Base-by-base conservation (phyloP, 1,140 invertebrate species). In the Rhyzopertha dominica region DNA sequence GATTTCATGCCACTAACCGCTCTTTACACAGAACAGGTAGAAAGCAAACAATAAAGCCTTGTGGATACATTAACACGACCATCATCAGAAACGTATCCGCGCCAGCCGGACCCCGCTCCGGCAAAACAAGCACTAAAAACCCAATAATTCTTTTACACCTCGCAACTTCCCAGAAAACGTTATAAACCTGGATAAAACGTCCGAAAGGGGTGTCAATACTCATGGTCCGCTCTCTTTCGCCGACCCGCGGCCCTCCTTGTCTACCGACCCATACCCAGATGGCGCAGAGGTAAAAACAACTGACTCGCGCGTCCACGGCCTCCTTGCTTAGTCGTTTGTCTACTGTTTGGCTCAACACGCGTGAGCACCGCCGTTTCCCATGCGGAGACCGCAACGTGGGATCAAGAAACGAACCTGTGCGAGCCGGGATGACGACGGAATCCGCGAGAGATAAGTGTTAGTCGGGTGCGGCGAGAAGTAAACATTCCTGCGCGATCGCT, bases 311-410 rank as follows among this genome's bases (percentile, higher is more conserved):
- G 42, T 43, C 40, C 35, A 43, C 49, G 38, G 47, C 43, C 54
- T 54, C 45, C 46, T 61, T 53, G 58, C 58, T 63, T 63, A 63
- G 61, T 63, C 57, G 61, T 54, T 56, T 53, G 55, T 61, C 59
- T 61, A 60, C 57, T 61, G 61, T 60, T 61, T 62, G 52, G 54
- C 48, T 41, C 47, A 47, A 37, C 43, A 47, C 47, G 54, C 49
- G 51, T 51, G 58, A 51, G 49, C 48, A n/a, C n/a, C n/a, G n/a
- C 45, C 32, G 34, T 40, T 42, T 29, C 38, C 19, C 22, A 29
- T 23, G 19, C 50, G 41, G 16, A 36, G 45, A 50, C 28, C 43
- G 41, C 40, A 37, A 51, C 36, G 24, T 29, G 20, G 25, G 39
- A 42, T 12, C 12, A 49, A 29, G 30, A 29, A 42, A 41, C 37